Percentiles rank a stretch among this genome's conserved stretches.
phyloP scores from a whole-genome alignment of 2,888 invertebrate species.

The Oxycera nigricornis region DNA sequence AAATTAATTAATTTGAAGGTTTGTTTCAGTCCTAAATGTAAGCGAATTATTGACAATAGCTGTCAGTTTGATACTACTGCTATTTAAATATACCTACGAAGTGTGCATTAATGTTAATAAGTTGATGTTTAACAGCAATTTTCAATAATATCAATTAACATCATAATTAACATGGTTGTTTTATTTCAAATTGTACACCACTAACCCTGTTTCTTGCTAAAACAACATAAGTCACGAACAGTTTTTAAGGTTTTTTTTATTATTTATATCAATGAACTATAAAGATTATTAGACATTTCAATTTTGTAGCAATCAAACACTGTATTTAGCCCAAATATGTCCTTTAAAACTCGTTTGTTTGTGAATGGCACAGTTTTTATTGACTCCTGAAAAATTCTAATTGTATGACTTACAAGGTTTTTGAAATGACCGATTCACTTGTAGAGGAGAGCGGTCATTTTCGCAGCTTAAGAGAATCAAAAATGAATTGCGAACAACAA shows the following conservation, averaged over 20 bases:
- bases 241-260: not conserved
- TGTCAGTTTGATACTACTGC: no score
- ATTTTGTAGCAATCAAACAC: not conserved
- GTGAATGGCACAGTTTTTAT: not conserved
- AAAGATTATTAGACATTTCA: not conserved
- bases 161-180: slow-evolving; percentile 9
- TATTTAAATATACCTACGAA: no score
- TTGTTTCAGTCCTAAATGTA: no score
- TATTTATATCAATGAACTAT: not conserved
- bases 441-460: no score
- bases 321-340: not conserved
- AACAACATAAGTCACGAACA: not conserved
- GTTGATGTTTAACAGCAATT: not conserved
- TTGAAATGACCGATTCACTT: not conserved
- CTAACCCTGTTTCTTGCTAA: not conserved
- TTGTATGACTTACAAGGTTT: not conserved
- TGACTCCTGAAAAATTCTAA: slow-evolving; percentile 36
- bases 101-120: no score
- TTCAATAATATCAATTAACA: not conserved
- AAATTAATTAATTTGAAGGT: no score
- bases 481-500: no score
- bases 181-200: no score
- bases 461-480: no score
- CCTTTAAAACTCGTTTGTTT: not conserved
- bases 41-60: no score